Evolutionary conservation across 2,113 vertebrate genomes (phyloP).

Genomic region (Macquaria ambigua): DNA sequence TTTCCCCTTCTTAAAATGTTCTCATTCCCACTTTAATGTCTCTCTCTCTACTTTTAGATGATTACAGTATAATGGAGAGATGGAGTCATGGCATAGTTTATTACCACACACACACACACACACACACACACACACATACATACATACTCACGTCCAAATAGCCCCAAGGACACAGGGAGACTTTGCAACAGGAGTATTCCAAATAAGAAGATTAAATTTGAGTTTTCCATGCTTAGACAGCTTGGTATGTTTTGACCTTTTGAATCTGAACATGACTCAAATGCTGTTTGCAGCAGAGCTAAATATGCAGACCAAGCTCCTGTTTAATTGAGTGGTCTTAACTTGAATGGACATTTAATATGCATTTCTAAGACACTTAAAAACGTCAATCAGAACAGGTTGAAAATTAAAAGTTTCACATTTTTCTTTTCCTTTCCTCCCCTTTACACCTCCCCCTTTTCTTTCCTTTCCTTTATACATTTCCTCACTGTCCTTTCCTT

Average conservation of each 20-base stretch:
- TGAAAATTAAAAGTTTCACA: not conserved
- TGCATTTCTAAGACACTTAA: not conserved
- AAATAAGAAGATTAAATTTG: constrained; percentile 62
- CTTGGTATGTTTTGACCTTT: constrained; percentile 62
- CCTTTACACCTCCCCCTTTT: not conserved
- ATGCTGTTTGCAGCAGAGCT: constrained; percentile 18
- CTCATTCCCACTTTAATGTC: constrained; percentile 74
- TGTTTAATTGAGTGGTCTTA: not conserved
- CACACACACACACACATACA: constrained; percentile 42
- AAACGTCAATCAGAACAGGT: not conserved
- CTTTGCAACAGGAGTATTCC: constrained; percentile 49
- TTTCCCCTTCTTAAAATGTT: constrained; percentile 66
- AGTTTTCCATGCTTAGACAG: constrained; percentile 50
- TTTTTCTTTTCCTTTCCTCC: not conserved
- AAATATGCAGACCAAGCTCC: constrained; percentile 16
- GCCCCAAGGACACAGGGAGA: constrained; percentile 28
- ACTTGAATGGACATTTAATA: constrained; percentile 15
- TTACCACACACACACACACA: constrained; percentile 65
- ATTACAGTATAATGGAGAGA: constrained; percentile 78
- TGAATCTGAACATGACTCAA: constrained; percentile 51
- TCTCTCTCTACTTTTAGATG: constrained; percentile 70
- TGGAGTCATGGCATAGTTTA: constrained; percentile 77
- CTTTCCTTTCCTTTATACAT: too few relatives aligned
- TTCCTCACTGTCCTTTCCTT: too few relatives aligned
- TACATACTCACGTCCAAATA: constrained; percentile 52